Conservation (phyloP, 1,140 invertebrate species). For the Frieseomelitta varia region DNA sequence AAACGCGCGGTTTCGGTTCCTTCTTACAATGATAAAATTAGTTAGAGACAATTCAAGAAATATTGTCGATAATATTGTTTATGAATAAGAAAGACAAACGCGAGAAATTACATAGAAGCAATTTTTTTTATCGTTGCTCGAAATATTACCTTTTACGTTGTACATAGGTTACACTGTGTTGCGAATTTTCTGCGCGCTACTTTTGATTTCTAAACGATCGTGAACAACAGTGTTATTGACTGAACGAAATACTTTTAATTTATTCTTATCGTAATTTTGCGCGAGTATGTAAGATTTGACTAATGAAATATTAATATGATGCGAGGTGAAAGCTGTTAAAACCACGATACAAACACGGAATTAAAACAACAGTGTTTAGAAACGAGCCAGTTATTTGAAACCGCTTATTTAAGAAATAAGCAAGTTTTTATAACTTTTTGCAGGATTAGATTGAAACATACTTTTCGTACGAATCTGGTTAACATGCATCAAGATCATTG, state of each 20-base stretch:
- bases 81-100: too few species aligned
- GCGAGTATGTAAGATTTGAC: not conserved
- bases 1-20: not conserved
- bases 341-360: not conserved
- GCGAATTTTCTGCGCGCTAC: not conserved
- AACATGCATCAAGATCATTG: not conserved
- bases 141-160: not conserved
- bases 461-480: not conserved
- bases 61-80: not conserved
- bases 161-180: not conserved
- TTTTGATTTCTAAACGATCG: not conserved
- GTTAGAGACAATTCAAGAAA: not conserved
- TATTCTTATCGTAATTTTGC: not conserved
- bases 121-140: not conserved
- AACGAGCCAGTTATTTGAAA: too few species aligned
- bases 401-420: not conserved
- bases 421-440: not conserved
- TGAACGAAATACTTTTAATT: not conserved
- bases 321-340: not conserved
- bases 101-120: not conserved
- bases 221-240: not conserved
- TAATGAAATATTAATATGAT: not conserved
- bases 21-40: not conserved
- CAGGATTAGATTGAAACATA: constrained; percentile 16
- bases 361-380: not conserved